phyloP scores from a whole-genome alignment of 2,888 invertebrate species.

The Xylocampa areola region DNA sequence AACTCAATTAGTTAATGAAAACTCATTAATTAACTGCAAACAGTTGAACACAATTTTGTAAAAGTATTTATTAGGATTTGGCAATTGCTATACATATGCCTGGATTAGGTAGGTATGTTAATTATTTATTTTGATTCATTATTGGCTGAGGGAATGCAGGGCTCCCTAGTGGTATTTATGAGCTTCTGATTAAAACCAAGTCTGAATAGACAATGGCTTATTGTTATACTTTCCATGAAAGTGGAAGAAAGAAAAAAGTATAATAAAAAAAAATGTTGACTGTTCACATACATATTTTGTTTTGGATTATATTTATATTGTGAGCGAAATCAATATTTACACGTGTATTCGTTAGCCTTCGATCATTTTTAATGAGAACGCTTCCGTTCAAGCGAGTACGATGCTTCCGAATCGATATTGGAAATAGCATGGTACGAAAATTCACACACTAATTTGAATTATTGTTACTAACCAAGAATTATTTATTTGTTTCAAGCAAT shows the following conservation, averaged over 20 bases:
- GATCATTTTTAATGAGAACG: conserved; percentile 22
- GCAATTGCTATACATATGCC: conserved; percentile 10
- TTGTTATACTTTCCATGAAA: conserved; percentile 51
- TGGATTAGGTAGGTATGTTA: conserved; percentile 20
- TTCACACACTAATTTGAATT: too few species aligned
- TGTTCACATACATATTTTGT: neutral
- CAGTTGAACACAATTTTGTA: conserved; percentile 5
- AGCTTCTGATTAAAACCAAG: conserved; percentile 35
- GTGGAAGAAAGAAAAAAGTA: conserved; percentile 9
- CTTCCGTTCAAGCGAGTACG: neutral
- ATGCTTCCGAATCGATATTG: conserved; percentile 5
- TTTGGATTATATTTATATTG: neutral
- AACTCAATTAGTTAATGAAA: conserved; percentile 27
- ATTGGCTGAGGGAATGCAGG: conserved; percentile 12
- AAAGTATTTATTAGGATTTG: conserved; percentile 8
- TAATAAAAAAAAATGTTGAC: neutral
- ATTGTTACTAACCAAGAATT: too few species aligned
- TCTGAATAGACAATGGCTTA: conserved; percentile 61
- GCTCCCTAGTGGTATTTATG: conserved; percentile 17
- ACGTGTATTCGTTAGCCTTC: neutral
- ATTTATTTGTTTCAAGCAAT: neutral
- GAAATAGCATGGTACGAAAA: neutral
- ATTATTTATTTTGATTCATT: conserved; percentile 5
- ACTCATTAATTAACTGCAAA: conserved; percentile 23
- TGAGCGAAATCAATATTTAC: neutral